phyloP scores from a whole-genome alignment of 1,140 invertebrate genomes.

The Brachionus angularis region DNA sequence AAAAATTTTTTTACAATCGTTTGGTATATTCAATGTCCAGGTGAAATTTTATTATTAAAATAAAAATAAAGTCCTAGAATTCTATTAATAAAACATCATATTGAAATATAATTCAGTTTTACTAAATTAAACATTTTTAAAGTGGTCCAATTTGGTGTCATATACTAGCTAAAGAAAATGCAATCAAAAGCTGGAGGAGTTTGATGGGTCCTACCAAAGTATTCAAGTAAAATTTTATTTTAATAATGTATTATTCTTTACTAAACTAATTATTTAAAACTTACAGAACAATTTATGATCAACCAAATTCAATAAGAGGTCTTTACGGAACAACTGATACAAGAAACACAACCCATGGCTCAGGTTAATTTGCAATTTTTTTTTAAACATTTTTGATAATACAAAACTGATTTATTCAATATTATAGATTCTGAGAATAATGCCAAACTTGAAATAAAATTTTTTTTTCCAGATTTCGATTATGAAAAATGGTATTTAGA shows the following conservation, averaged over 20 bases:
- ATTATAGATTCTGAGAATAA: conserved; percentile 72
- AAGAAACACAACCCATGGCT: conserved; percentile 83
- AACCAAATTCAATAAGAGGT: conserved; percentile 72
- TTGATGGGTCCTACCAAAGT: conserved; percentile 83
- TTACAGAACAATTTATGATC: conserved; percentile 70
- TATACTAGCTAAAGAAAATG: conserved; percentile 70
- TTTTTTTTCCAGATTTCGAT: conserved; percentile 77
- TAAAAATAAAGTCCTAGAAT: background rate
- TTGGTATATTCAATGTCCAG: conserved; percentile 78
- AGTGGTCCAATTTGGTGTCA: conserved; percentile 76
- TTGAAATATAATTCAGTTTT: conserved; percentile 27
- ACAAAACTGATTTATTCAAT: conserved; percentile 45
- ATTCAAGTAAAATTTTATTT: conserved; percentile 50
- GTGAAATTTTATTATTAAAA: conserved; percentile 56
- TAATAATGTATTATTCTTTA: background rate
- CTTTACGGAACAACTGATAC: conserved; percentile 82
- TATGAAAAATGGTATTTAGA: conserved; percentile 61
- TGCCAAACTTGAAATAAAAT: conserved; percentile 69
- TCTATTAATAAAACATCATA: conserved; percentile 9
- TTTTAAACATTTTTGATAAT: conserved; percentile 15
- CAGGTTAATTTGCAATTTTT: conserved; percentile 63
- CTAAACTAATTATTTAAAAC: background rate
- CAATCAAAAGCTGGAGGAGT: conserved; percentile 72
- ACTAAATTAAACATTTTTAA: conserved; percentile 50
- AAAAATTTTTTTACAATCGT: conserved; percentile 80